A percentile compares a stretch with the other conserved stretches of the same genome.
Evolutionary conservation across 2,888 invertebrate genomes (phyloP).

Genomic region (Athalia cordata): DNA sequence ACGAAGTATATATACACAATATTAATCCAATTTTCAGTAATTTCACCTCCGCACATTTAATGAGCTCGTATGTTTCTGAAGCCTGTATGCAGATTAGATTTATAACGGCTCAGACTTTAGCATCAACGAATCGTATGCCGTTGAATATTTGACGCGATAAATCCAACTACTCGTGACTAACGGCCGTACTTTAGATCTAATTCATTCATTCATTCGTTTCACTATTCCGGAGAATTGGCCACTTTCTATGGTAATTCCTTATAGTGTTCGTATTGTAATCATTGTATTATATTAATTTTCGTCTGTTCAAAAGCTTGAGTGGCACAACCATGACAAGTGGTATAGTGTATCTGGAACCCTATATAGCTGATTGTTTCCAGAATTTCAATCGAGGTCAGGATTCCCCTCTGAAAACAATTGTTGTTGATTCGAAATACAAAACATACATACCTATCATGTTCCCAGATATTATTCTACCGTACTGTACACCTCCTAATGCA

Average conservation of each 20-base stretch:
- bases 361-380: not conserved
- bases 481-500: no score
- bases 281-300: slow-evolving; percentile 28
- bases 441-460: not conserved
- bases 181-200: slow-evolving; percentile 13
- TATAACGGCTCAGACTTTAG: not conserved
- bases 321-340: not conserved
- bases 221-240: slow-evolving; percentile 8
- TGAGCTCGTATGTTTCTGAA: not conserved
- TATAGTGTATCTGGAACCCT: not conserved
- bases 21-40: slow-evolving; percentile 18
- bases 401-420: not conserved
- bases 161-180: slow-evolving; percentile 9
- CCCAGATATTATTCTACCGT: no score
- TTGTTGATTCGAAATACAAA: not conserved
- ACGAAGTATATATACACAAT: not conserved
- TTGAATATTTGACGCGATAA: slow-evolving; percentile 8
- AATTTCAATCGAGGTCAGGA: not conserved
- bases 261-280: slow-evolving; percentile 15
- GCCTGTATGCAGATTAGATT: no score
- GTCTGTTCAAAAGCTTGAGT: not conserved
- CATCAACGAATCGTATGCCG: slow-evolving; percentile 21
- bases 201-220: slow-evolving; percentile 24
- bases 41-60: slow-evolving; percentile 5
- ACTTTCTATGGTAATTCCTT: slow-evolving; percentile 12